Percentiles rank a stretch among this genome's conserved stretches.
These are phyloP conservation scores for Cnemophilus loriae DNA, from an alignment of 2,113 vertebrate species.

Conservation along the genomic window DNA sequence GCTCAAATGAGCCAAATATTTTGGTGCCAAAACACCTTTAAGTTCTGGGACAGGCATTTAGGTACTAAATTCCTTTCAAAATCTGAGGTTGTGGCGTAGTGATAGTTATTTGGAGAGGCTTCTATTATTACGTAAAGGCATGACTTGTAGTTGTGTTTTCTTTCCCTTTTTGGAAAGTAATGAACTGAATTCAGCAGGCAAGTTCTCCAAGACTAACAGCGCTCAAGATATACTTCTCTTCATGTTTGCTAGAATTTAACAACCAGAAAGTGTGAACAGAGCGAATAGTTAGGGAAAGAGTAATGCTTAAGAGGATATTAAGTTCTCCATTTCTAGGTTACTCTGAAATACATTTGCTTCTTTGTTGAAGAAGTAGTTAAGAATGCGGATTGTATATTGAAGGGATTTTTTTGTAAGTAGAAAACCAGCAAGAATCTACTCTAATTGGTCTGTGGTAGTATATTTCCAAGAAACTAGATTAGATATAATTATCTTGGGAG, in stretches of 20 bases:
- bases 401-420: neutral
- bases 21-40: neutral
- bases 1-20: neutral
- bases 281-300: neutral
- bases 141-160: neutral
- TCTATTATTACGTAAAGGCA: neutral
- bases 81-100: neutral
- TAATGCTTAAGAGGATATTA: neutral
- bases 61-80: neutral
- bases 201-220: neutral
- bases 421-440: neutral
- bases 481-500: slow-evolving; percentile 12
- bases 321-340: neutral
- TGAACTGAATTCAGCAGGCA: neutral
- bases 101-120: neutral
- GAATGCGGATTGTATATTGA: neutral
- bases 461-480: slow-evolving; percentile 43
- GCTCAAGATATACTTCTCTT: neutral
- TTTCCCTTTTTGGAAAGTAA: neutral
- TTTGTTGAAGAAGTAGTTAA: neutral
- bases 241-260: neutral
- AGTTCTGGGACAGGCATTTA: neutral
- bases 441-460: slow-evolving; percentile 6
- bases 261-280: neutral
- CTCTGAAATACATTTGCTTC: neutral